These are phyloP conservation scores for Creontiades dilutus DNA, from an alignment of 2,888 invertebrate species.

Conservation along the genomic window DNA sequence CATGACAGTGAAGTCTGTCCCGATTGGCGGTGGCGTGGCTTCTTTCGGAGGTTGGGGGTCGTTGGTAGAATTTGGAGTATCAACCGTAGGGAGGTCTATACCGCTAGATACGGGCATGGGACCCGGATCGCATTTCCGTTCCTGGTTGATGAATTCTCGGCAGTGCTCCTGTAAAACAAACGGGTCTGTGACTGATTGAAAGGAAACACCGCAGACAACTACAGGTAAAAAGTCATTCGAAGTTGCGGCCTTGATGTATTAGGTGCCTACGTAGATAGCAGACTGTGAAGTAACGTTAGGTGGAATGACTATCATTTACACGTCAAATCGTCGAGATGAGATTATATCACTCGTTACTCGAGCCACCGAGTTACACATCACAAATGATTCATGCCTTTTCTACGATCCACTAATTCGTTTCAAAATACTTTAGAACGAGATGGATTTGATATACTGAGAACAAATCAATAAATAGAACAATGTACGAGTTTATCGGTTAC, in stretches of 20 bases:
- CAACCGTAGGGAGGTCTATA: neutral
- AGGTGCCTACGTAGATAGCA: neutral
- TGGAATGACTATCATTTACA: neutral
- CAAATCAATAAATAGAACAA: too few species aligned
- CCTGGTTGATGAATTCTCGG: slow-evolving; percentile 60
- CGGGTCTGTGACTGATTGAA: too few species aligned
- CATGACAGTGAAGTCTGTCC: neutral
- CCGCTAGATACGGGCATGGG: neutral
- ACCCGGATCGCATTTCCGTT: slow-evolving; percentile 56
- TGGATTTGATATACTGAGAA: too few species aligned
- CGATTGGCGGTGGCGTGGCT: neutral
- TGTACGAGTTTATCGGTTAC: too few species aligned
- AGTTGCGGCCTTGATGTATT: neutral
- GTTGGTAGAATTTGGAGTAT: neutral
- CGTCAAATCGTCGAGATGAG: too few species aligned
- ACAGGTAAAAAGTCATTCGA: neutral
- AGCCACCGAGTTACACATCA: too few species aligned
- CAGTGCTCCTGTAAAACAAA: slow-evolving; percentile 58
- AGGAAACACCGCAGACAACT: too few species aligned
- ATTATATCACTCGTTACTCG: too few species aligned
- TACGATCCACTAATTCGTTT: too few species aligned
- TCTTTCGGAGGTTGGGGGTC: slow-evolving; percentile 16
- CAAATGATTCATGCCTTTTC: too few species aligned
- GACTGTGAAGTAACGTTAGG: neutral
- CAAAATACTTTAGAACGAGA: too few species aligned